Conservation (phyloP, 2,113 vertebrate species). For the Murina feae region DNA sequence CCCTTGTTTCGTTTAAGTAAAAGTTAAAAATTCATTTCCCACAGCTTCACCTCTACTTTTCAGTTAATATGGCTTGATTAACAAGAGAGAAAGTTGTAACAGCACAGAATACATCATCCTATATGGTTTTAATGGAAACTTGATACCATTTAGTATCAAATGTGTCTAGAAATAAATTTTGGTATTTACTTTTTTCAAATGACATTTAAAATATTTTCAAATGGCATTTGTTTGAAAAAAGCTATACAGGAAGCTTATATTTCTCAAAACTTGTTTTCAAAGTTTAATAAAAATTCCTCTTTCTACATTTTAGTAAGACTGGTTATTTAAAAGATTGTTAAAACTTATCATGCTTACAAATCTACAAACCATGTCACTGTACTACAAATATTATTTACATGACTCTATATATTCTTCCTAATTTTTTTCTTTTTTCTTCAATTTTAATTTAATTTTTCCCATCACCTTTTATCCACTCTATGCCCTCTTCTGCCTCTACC, state of each 20-base stretch:
- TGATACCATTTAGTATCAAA: constrained; percentile 49
- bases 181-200: constrained; percentile 64
- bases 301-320: neutral
- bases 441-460: too few species aligned
- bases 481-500: too few species aligned
- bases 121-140: constrained; percentile 58
- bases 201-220: constrained; percentile 69
- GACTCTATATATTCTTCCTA: neutral
- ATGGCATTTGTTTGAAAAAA: constrained; percentile 69
- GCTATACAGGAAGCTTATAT: constrained; percentile 56
- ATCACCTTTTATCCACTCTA: too few species aligned
- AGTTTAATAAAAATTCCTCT: constrained; percentile 33
- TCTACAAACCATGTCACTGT: neutral
- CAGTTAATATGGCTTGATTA: constrained; percentile 48
- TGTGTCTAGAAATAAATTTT: constrained; percentile 62
- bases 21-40: neutral
- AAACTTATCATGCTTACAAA: neutral
- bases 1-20: neutral
- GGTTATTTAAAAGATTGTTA: neutral
- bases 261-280: constrained; percentile 52
- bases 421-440: neutral
- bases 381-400: neutral
- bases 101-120: constrained; percentile 53
- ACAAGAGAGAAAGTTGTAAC: constrained; percentile 38
- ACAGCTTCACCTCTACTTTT: constrained; percentile 21